phyloP scores from a whole-genome alignment of 2,888 invertebrate species.

The Ptilodon capucinus region DNA sequence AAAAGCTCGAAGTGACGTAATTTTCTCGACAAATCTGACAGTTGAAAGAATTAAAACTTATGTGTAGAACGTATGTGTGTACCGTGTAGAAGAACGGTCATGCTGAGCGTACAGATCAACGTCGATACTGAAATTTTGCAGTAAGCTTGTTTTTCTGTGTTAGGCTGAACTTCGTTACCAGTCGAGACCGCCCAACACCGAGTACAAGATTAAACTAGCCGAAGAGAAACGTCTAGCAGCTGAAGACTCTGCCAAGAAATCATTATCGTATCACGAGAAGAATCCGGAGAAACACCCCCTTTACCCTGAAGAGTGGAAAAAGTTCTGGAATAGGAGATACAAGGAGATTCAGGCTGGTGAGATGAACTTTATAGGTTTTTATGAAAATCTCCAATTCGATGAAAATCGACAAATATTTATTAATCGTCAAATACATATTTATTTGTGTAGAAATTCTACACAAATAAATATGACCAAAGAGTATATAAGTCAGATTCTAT shows the following conservation, averaged over 20 bases:
- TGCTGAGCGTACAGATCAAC: background rate
- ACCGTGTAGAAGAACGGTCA: too few species aligned
- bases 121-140: too few species aligned
- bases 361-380: conserved; percentile 8
- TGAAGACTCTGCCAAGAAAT: conserved; percentile 84
- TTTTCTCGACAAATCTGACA: too few species aligned
- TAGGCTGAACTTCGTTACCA: background rate
- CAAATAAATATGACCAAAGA: too few species aligned
- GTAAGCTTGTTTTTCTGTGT: background rate
- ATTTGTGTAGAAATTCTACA: too few species aligned
- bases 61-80: too few species aligned
- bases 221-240: conserved; percentile 69
- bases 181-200: conserved; percentile 50
- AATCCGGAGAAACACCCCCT: conserved; percentile 94
- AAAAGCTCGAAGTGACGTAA: too few species aligned
- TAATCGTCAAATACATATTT: too few species aligned
- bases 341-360: conserved; percentile 88
- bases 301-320: conserved; percentile 95
- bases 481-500: too few species aligned
- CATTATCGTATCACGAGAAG: conserved; percentile 89
- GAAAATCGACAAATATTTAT: too few species aligned
- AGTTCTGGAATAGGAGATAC: conserved; percentile 93
- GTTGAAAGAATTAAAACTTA: too few species aligned
- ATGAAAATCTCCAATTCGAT: background rate
- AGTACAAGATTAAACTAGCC: conserved; percentile 80